phyloP scores from a whole-genome alignment of 2,113 vertebrate species.

The Sitta europaea region DNA sequence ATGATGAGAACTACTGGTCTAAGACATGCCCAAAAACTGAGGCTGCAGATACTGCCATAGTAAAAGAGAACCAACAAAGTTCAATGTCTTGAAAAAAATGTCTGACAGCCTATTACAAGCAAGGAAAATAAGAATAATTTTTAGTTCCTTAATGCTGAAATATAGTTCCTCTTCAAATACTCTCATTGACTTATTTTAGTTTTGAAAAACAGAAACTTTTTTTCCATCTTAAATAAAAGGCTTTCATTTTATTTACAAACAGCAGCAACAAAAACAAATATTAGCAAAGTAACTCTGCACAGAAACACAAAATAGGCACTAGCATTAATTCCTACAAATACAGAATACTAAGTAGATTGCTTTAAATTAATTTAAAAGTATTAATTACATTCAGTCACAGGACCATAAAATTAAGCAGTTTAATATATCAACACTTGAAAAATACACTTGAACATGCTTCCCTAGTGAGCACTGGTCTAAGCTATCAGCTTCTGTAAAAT shows the following conservation, averaged over 20 bases:
- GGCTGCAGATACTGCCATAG: neutral
- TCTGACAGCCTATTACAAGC: neutral
- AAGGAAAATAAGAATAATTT: neutral
- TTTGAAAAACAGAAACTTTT: neutral
- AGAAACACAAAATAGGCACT: neutral
- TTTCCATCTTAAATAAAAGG: neutral
- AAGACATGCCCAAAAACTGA: neutral
- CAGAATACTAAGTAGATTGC: neutral
- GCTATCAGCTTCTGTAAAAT: neutral
- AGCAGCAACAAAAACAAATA: neutral
- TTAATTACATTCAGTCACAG: constrained; percentile 36
- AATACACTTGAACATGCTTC: constrained; percentile 28
- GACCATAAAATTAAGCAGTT: constrained; percentile 33
- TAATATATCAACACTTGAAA: constrained; percentile 43
- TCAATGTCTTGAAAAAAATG: neutral
- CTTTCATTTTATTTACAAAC: neutral
- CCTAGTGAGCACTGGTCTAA: neutral
- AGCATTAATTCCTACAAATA: neutral
- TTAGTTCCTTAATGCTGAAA: neutral
- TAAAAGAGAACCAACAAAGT: neutral
- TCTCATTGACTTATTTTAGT: neutral
- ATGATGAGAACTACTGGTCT: neutral
- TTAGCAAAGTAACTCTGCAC: neutral
- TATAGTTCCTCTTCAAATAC: neutral
- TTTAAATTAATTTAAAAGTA: constrained; percentile 35